Base-by-base conservation (phyloP, 1,140 invertebrate genomes). In the Aphis gossypii region DNA sequence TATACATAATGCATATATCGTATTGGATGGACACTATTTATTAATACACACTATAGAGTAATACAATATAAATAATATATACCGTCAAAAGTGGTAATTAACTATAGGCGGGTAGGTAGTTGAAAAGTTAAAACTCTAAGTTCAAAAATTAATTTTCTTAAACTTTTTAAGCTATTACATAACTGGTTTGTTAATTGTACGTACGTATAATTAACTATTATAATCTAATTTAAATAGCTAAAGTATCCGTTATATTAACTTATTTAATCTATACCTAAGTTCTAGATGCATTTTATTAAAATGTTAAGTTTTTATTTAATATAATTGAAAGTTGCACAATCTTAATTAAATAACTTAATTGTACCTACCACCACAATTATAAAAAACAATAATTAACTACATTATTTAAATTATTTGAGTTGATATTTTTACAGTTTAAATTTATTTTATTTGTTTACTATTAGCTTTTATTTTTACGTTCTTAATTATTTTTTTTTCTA, bases 1-100 rank as follows among this genome's bases (percentile, higher is more conserved):
- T 87, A 87, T 76, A 76, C 60, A 76, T 76, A n/a, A 76, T 76
- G 60, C 60, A 76, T 76, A 76, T 30, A n/a, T 76, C 60, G 60
- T n/a, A 14, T 35, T 76, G 60, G 60, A 76, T 76, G 60, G 60
- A 76, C 60, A 76, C 60, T 35, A 76, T 25, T 68, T 68, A 76
- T 76, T n/a, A 76, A 76, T 76, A 76, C 30, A n/a, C 60, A 76
- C 30, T 68, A 68, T 23, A 76, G 60, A n/a, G 6, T n/a, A 76
- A 76, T 76, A 14, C 20, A 76, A 76, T 76, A 76, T 76, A n/a
- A n/a, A 76, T n/a, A 76, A 76, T 30, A n/a, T 18, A 0, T 76
- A n/a, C 30, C 60, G 30, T n/a, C n/a, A 76, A 76, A 76, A 14
- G 60, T 20, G 60, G 5, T 30, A 14, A 76, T 76, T 76, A 76